Percentiles rank a stretch among this genome's conserved stretches.
phyloP scores from a whole-genome alignment of 2,797 vertebrate genomes.

The Catamblyrhynchus diadema region DNA sequence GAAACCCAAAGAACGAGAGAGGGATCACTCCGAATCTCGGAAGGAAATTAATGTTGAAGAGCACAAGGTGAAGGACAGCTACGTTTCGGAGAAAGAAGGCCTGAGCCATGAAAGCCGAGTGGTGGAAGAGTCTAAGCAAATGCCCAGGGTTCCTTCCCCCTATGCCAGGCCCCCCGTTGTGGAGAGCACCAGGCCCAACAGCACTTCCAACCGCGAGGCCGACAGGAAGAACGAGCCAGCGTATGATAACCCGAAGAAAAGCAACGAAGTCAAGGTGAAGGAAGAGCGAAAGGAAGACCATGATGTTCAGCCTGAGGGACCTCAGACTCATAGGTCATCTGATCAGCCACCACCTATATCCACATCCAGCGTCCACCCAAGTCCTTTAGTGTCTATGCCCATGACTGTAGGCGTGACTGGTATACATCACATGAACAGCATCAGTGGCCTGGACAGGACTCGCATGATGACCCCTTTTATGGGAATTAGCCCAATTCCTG shows the following conservation, averaged over 20 bases:
- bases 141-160: constrained; percentile 85
- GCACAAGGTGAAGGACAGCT: constrained; percentile 91
- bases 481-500: constrained; percentile 94
- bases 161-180: constrained; percentile 83
- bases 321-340: constrained; percentile 76
- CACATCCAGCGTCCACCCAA: constrained; percentile 71
- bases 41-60: constrained; percentile 85
- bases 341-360: constrained; percentile 77
- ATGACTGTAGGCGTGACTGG: constrained; percentile 89
- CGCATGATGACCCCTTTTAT: constrained; percentile 96
- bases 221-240: constrained; percentile 84
- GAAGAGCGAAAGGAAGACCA: constrained; percentile 95
- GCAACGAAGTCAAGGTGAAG: constrained; percentile 91
- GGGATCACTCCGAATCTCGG: constrained; percentile 85
- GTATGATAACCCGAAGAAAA: constrained; percentile 88
- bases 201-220: constrained; percentile 83
- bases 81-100: constrained; percentile 85
- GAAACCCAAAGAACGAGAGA: constrained; percentile 88
- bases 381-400: constrained; percentile 84
- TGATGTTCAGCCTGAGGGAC: constrained; percentile 81
- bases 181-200: constrained; percentile 82
- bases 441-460: constrained; percentile 92
- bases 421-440: constrained; percentile 91
- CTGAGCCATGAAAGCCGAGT: constrained; percentile 82
- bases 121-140: constrained; percentile 85